These are phyloP conservation scores for Drosophila asahinai DNA, from an alignment of 1,140 invertebrate genomes.

Conservation along the genomic window DNA sequence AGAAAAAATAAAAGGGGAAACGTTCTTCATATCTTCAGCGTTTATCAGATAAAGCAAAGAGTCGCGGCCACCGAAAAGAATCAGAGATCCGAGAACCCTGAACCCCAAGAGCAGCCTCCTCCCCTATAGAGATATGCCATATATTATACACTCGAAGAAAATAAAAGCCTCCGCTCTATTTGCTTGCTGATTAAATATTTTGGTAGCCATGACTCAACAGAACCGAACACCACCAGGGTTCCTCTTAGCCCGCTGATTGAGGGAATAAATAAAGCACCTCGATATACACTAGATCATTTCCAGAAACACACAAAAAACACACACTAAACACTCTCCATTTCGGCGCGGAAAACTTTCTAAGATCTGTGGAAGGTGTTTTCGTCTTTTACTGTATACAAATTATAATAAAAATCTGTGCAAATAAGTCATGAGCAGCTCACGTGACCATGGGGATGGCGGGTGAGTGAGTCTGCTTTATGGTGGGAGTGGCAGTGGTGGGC, in stretches of 20 bases:
- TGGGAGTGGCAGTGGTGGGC: constrained; percentile 7
- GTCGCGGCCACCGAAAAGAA: constrained; percentile 16
- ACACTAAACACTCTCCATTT: constrained; percentile 2
- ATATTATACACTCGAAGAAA: constrained; percentile 39
- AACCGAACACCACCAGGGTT: constrained; percentile 12
- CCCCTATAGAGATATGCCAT: constrained; percentile 32
- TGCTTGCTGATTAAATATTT: constrained; percentile 40
- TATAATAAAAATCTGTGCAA: constrained; percentile 45
- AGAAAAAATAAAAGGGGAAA: not conserved
- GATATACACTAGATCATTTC: not conserved
- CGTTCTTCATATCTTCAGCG: constrained; percentile 20
- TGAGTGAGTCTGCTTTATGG: constrained; percentile 21
- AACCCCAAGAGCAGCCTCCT: constrained; percentile 25
- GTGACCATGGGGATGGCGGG: constrained; percentile 12
- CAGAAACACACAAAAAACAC: not conserved
- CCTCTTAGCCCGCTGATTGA: constrained; percentile 13
- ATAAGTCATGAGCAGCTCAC: constrained; percentile 41
- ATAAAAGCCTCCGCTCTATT: constrained; percentile 22
- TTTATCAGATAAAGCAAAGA: constrained; percentile 46
- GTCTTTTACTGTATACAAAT: constrained; percentile 31
- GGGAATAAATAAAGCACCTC: constrained; percentile 19
- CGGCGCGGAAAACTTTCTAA: constrained; percentile 1
- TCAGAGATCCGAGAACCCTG: not conserved
- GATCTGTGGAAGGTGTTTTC: constrained; percentile 22
- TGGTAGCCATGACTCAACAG: constrained; percentile 38